A percentile compares a stretch with the other conserved stretches of the same genome.
Conservation (phyloP, 2,797 vertebrate genomes). For the Pseudochirops corinnae region DNA sequence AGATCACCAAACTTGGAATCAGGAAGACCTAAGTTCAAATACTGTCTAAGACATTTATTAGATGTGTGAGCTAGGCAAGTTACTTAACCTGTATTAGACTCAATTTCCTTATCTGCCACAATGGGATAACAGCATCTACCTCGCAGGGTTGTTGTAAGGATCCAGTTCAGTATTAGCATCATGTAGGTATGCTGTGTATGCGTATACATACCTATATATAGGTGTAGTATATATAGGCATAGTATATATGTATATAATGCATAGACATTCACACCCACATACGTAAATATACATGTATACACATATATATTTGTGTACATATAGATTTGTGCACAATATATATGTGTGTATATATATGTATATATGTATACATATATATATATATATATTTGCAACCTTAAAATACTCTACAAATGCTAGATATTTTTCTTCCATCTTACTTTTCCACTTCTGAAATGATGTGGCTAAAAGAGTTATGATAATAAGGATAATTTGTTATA, state of each 20-base stretch:
- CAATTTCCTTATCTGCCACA: background rate
- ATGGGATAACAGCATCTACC: background rate
- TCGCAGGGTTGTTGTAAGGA: background rate
- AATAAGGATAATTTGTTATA: background rate
- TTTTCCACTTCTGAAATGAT: background rate
- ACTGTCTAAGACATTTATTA: background rate
- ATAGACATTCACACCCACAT: too few species aligned
- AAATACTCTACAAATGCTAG: background rate
- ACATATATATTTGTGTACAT: too few species aligned
- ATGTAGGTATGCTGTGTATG: background rate
- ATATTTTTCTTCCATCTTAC: background rate
- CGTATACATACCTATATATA: background rate
- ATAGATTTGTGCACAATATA: too few species aligned
- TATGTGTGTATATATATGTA: too few species aligned
- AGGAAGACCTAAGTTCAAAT: background rate
- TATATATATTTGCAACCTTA: background rate
- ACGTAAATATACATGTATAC: too few species aligned
- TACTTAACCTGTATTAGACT: background rate
- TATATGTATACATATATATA: too few species aligned
- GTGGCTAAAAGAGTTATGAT: background rate
- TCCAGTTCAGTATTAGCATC: background rate
- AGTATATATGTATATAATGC: too few species aligned
- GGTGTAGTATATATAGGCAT: background rate
- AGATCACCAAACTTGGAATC: background rate
- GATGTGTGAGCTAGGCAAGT: background rate